These are phyloP conservation scores for Hybos culiciformis DNA, from an alignment of 2,888 invertebrate species.

Conservation along the genomic window DNA sequence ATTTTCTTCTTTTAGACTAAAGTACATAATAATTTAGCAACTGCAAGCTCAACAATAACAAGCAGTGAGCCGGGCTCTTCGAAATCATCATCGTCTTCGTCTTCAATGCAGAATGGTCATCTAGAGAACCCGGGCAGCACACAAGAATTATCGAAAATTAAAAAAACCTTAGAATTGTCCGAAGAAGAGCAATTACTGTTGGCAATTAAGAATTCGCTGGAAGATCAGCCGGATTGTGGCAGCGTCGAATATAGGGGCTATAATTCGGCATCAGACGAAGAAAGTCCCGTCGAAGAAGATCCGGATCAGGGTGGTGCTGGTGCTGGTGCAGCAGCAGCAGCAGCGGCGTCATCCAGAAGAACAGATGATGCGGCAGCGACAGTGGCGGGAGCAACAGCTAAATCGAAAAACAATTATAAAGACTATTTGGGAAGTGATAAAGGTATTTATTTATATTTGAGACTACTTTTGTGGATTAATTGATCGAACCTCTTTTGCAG, in stretches of 20 bases:
- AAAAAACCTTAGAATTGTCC: constrained; percentile 28
- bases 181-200: constrained; percentile 33
- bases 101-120: too few species aligned
- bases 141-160: too few species aligned
- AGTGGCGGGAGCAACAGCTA: neutral
- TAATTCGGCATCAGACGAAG: constrained; percentile 5
- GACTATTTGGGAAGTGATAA: neutral
- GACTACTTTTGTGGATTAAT: neutral
- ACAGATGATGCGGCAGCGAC: neutral
- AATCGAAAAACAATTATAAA: neutral
- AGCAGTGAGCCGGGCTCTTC: too few species aligned
- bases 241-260: constrained; percentile 8
- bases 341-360: too few species aligned
- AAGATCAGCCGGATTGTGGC: constrained; percentile 27
- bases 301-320: constrained; percentile 10
- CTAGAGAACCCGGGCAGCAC: too few species aligned
- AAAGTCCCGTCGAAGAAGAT: constrained; percentile 5
- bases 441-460: neutral
- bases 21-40: neutral
- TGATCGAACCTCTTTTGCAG: constrained; percentile 2
- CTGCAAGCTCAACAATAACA: constrained; percentile 1
- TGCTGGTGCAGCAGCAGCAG: constrained; percentile 15
- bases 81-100: neutral
- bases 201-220: constrained; percentile 34
- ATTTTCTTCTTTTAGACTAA: neutral